These are phyloP conservation scores for Eustalomyia histrio DNA, from an alignment of 2,888 invertebrate genomes.

Conservation along the genomic window DNA sequence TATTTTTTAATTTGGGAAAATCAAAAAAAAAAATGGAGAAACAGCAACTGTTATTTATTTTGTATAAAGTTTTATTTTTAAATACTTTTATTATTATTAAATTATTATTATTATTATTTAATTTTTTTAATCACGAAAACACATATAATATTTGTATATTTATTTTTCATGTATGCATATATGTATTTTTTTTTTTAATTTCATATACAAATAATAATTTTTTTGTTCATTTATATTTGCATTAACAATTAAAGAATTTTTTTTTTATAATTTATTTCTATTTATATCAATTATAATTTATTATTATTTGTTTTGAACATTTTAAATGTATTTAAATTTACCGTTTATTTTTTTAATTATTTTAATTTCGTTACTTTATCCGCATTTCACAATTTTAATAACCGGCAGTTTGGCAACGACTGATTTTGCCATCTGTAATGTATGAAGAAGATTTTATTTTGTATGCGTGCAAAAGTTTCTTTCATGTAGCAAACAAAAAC, in stretches of 20 bases:
- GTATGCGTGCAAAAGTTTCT: constrained; percentile 52
- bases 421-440: constrained; percentile 62
- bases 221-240: constrained; percentile 1
- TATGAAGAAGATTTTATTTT: constrained; percentile 64
- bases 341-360: background rate
- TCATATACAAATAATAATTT: background rate
- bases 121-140: too few relatives aligned
- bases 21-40: background rate
- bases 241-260: background rate
- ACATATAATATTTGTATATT: background rate
- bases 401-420: constrained; percentile 65
- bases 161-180: background rate
- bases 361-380: constrained; percentile 33
- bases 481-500: constrained; percentile 19
- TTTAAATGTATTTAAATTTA: constrained; percentile 8
- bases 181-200: constrained; percentile 5
- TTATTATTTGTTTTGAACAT: constrained; percentile 5
- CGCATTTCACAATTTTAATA: constrained; percentile 58
- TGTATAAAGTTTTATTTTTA: background rate
- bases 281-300: background rate
- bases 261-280: background rate
- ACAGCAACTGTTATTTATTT: background rate
- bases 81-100: background rate
- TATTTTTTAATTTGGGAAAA: background rate
- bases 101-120: too few relatives aligned